Percentiles rank a stretch among this genome's conserved stretches.
Conservation (phyloP, 2,888 invertebrate species). For the Orthosia gracilis region DNA sequence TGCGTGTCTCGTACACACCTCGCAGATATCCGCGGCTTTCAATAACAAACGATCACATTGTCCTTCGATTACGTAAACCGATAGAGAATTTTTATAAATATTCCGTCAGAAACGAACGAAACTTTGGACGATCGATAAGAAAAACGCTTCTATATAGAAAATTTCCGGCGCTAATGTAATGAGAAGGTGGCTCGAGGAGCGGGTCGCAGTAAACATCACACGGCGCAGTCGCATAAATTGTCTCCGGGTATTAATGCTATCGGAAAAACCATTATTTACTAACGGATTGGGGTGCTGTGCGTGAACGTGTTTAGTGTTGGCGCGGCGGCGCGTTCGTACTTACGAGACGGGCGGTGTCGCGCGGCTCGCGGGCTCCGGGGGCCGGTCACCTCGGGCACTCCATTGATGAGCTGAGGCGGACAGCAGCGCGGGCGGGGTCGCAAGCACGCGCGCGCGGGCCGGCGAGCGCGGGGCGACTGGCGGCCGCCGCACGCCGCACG, state of each 20-base stretch:
- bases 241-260: slow-evolving; percentile 77
- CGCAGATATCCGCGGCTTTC: slow-evolving; percentile 76
- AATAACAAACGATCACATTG: slow-evolving; percentile 78
- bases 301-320: slow-evolving; percentile 71
- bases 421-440: slow-evolving; percentile 73
- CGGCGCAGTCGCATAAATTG: slow-evolving; percentile 83
- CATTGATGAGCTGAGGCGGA: slow-evolving; percentile 82
- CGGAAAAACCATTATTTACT: slow-evolving; percentile 80
- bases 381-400: slow-evolving; percentile 86
- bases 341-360: slow-evolving; percentile 68
- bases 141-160: slow-evolving; percentile 77
- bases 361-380: slow-evolving; percentile 69
- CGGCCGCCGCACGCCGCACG: slow-evolving; percentile 73
- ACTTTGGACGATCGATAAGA: slow-evolving; percentile 81
- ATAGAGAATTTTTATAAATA: slow-evolving; percentile 83
- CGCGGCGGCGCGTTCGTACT: slow-evolving; percentile 66
- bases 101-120: slow-evolving; percentile 71
- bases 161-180: slow-evolving; percentile 79
- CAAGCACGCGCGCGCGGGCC: slow-evolving; percentile 82
- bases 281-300: slow-evolving; percentile 72
- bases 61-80: slow-evolving; percentile 87
- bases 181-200: slow-evolving; percentile 72
- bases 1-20: slow-evolving; percentile 73
- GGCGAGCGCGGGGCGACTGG: slow-evolving; percentile 84
- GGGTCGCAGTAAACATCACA: slow-evolving; percentile 81